Percentiles rank a stretch among this genome's conserved stretches.
phyloP scores from a whole-genome alignment of 2,888 invertebrate species.

The Mamestra brassicae region DNA sequence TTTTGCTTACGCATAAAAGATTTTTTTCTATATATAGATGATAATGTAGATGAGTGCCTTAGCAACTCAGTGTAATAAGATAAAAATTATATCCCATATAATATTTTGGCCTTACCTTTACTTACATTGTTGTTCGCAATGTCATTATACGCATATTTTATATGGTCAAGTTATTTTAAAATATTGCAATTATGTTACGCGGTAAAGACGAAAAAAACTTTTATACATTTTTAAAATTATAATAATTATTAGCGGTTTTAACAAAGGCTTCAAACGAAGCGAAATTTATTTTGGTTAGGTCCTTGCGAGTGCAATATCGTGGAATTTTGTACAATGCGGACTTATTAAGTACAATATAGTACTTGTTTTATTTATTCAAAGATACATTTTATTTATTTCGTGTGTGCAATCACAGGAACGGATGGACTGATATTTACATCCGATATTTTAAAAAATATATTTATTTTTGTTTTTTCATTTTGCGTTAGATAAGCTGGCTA shows the following conservation, averaged over 20 bases:
- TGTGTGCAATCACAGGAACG: slow-evolving; percentile 85
- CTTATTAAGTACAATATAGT: slow-evolving; percentile 73
- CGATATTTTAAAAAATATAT: slow-evolving; percentile 74
- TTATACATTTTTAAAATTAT: slow-evolving; percentile 69
- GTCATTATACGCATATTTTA: slow-evolving; percentile 73
- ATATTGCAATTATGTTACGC: slow-evolving; percentile 74
- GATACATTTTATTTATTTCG: slow-evolving; percentile 68
- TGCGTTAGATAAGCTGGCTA: slow-evolving; percentile 73
- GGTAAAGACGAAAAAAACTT: slow-evolving; percentile 67
- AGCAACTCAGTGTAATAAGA: slow-evolving; percentile 89
- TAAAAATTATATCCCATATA: slow-evolving; percentile 76
- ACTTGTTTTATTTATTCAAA: slow-evolving; percentile 81
- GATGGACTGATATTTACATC: slow-evolving; percentile 88
- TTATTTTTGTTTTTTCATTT: slow-evolving; percentile 71
- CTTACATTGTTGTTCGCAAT: slow-evolving; percentile 71
- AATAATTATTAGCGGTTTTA: slow-evolving; percentile 64
- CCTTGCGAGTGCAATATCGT: slow-evolving; percentile 67
- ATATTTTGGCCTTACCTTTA: slow-evolving; percentile 72
- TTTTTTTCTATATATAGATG: slow-evolving; percentile 83
- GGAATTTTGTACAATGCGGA: slow-evolving; percentile 68
- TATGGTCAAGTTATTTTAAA: slow-evolving; percentile 70
- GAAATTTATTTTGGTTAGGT: slow-evolving; percentile 71
- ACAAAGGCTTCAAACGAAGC: slow-evolving; percentile 69
- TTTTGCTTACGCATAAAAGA: slow-evolving; percentile 82
- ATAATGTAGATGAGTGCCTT: slow-evolving; percentile 90